phyloP scores from a whole-genome alignment of 2,113 vertebrate genomes.

The Oplegnathus fasciatus region DNA sequence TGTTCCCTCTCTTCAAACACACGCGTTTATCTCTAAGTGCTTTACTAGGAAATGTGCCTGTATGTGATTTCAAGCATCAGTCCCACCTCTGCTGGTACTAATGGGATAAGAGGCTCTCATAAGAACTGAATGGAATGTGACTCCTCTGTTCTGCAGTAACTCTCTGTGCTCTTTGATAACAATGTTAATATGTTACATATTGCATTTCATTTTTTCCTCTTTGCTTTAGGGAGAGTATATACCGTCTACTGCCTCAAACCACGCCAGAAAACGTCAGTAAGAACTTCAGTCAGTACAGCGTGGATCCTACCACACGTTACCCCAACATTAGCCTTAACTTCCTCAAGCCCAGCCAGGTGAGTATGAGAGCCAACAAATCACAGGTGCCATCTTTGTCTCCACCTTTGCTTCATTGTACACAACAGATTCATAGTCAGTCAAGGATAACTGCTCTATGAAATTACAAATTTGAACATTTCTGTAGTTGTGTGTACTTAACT shows the following conservation, averaged over 20 bases:
- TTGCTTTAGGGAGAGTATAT: conserved; percentile 93
- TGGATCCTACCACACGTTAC: conserved; percentile 96
- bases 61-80: conserved; percentile 58
- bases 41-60: conserved; percentile 67
- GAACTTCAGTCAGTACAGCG: conserved; percentile 96
- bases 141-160: conserved; percentile 17
- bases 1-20: conserved; percentile 53
- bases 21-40: conserved; percentile 77
- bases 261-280: conserved; percentile 98
- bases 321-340: conserved; percentile 95
- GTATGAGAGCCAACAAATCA: not conserved
- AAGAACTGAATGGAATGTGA: conserved; percentile 62
- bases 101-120: conserved; percentile 59
- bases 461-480: not conserved
- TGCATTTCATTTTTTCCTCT: not conserved
- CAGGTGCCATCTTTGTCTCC: not conserved
- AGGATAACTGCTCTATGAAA: not conserved
- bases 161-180: conserved; percentile 24
- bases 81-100: conserved; percentile 60
- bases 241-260: conserved; percentile 96
- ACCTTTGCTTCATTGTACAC: too few relatives aligned
- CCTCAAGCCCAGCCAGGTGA: conserved; percentile 93
- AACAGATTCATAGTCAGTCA: not conserved
- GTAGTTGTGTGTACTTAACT: not conserved
- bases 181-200: not conserved